Percentiles rank a stretch among this genome's conserved stretches.
phyloP scores from a whole-genome alignment of 2,888 invertebrate species.

The Brachyopa scutellaris region DNA sequence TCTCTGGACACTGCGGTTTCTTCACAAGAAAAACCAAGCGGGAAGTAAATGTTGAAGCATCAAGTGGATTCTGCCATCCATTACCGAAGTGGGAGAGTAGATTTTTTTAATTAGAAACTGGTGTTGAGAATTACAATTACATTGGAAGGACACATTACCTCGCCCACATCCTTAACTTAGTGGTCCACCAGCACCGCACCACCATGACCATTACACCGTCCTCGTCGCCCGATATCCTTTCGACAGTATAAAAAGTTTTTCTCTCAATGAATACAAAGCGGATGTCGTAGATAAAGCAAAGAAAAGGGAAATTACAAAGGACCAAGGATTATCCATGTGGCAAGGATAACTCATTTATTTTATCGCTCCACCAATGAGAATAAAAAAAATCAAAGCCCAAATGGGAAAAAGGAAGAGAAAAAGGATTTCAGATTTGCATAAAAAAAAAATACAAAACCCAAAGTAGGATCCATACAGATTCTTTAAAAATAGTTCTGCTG shows the following conservation, averaged over 20 bases:
- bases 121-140: conserved; percentile 70
- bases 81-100: background rate
- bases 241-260: conserved; percentile 34
- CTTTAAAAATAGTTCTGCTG: conserved; percentile 34
- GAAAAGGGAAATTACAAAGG: conserved; percentile 54
- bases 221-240: conserved; percentile 2
- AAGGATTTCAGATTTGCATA: conserved; percentile 63
- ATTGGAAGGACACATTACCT: conserved; percentile 66
- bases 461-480: conserved; percentile 43
- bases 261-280: conserved; percentile 61
- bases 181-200: background rate
- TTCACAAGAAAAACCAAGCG: background rate
- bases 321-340: conserved; percentile 67
- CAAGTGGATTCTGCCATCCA: conserved; percentile 61
- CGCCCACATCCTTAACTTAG: conserved; percentile 51
- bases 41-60: conserved; percentile 38
- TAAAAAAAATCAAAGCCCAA: conserved; percentile 20
- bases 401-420: conserved; percentile 12
- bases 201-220: background rate
- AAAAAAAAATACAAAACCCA: conserved; percentile 60
- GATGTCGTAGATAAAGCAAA: conserved; percentile 56
- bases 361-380: conserved; percentile 16
- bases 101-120: conserved; percentile 66
- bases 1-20: conserved; percentile 51
- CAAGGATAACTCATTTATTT: conserved; percentile 70